Conservation (phyloP, 2,113 vertebrate genomes). For the Psephotus haematonotus region DNA sequence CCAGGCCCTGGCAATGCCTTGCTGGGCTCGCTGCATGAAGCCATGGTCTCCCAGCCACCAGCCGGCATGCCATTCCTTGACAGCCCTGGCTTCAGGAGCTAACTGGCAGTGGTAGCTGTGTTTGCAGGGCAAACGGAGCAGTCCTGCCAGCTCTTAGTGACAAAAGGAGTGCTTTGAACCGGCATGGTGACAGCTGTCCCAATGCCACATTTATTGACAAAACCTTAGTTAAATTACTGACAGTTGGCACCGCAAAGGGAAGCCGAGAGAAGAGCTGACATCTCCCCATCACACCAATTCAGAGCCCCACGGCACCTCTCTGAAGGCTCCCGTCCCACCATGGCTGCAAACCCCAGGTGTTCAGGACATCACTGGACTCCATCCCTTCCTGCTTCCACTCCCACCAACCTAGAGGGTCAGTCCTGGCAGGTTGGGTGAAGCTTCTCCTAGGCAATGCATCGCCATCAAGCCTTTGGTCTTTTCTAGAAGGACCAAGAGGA, state of each 20-base stretch:
- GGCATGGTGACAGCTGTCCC: constrained; percentile 78
- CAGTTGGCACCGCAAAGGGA: constrained; percentile 69
- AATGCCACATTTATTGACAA: constrained; percentile 79
- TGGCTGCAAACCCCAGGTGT: background rate
- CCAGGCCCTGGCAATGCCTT: background rate
- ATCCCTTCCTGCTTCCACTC: background rate
- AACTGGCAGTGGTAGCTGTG: constrained; percentile 45
- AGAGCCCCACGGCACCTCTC: background rate
- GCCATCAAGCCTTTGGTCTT: background rate
- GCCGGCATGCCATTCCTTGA: background rate
- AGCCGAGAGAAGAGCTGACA: constrained; percentile 70
- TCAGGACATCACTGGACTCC: background rate
- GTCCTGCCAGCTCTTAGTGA: constrained; percentile 67
- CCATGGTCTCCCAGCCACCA: background rate
- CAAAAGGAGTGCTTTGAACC: constrained; percentile 75
- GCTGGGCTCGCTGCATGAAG: background rate
- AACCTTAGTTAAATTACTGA: constrained; percentile 78
- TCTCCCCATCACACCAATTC: background rate
- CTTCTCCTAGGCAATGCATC: accelerated
- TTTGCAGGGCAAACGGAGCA: constrained; percentile 46
- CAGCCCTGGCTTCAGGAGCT: constrained; percentile 35
- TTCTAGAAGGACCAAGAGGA: background rate
- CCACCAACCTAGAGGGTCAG: accelerated
- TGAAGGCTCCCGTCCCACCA: accelerated
- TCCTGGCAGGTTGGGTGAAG: background rate